Percentiles rank a stretch among this genome's conserved stretches.
phyloP scores from a whole-genome alignment of 1,140 invertebrate species.

The Neoseiulus cucumeris region DNA sequence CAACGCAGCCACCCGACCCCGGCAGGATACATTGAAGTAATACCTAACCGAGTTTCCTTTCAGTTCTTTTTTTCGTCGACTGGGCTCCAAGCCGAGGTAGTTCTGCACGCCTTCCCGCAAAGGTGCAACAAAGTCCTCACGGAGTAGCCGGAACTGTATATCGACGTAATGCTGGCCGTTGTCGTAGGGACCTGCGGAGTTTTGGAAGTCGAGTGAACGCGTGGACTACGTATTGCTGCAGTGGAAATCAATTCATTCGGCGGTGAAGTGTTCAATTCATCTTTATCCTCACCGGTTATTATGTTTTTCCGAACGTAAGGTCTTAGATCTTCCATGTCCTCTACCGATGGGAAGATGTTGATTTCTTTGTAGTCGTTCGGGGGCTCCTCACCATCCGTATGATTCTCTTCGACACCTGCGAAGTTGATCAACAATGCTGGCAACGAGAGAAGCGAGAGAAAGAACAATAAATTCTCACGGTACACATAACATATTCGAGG shows the following conservation, averaged over 20 bases:
- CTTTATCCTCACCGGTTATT: conserved; percentile 16
- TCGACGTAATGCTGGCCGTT: conserved; percentile 32
- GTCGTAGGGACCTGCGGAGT: conserved; percentile 25
- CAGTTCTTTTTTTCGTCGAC: conserved; percentile 11
- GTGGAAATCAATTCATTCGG: background rate
- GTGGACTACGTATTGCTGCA: background rate
- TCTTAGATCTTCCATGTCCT: conserved; percentile 11
- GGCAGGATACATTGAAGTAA: background rate
- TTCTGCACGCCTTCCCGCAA: conserved; percentile 26
- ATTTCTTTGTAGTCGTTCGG: conserved; percentile 16
- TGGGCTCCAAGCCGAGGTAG: conserved; percentile 16
- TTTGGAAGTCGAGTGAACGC: background rate
- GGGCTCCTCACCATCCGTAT: background rate
- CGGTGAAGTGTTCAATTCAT: background rate
- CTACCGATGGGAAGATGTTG: conserved; percentile 13
- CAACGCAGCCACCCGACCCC: background rate
- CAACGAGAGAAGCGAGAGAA: background rate
- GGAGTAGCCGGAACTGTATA: conserved; percentile 31
- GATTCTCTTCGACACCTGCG: background rate
- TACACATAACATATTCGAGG: background rate
- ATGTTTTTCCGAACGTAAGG: conserved; percentile 38
- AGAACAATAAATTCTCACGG: background rate
- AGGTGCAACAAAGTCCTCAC: conserved; percentile 33
- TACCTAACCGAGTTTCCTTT: background rate
- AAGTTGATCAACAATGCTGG: background rate